Conservation (phyloP, 2,113 vertebrate genomes). For the Sciurus niger region DNA sequence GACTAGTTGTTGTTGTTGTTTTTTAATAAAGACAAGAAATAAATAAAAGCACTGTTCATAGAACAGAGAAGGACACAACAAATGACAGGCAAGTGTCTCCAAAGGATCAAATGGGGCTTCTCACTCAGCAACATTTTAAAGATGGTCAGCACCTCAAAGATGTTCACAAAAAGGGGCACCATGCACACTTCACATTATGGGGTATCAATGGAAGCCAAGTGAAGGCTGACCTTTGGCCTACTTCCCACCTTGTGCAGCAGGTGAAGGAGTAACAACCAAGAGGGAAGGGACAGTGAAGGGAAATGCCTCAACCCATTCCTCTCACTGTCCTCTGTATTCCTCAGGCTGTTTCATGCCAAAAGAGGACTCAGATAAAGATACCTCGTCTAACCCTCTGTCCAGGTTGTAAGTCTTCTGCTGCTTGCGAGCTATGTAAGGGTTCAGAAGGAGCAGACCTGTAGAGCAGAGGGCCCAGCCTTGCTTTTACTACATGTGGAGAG, state of each 20-base stretch:
- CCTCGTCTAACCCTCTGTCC: neutral
- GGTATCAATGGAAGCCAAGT: neutral
- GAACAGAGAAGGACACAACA: neutral
- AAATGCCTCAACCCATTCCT: rapidly evolving
- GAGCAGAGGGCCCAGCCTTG: neutral
- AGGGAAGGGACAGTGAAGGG: rapidly evolving
- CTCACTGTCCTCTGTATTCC: neutral
- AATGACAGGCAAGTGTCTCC: neutral
- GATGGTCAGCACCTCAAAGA: neutral
- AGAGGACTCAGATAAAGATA: neutral
- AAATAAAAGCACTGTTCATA: neutral
- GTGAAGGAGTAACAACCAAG: neutral
- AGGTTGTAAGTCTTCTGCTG: neutral
- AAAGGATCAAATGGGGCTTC: neutral
- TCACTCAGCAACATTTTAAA: neutral
- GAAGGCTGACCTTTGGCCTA: neutral
- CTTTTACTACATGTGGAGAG: neutral
- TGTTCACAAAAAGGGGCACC: rapidly evolving
- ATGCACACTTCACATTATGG: no score
- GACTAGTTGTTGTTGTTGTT: neutral
- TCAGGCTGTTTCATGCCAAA: rapidly evolving
- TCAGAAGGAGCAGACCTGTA: neutral
- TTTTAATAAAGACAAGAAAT: neutral
- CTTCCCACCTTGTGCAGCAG: neutral
- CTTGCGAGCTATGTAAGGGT: neutral